Base-by-base conservation (phyloP, 2,888 invertebrate genomes). In the Pelosia muscerda region DNA sequence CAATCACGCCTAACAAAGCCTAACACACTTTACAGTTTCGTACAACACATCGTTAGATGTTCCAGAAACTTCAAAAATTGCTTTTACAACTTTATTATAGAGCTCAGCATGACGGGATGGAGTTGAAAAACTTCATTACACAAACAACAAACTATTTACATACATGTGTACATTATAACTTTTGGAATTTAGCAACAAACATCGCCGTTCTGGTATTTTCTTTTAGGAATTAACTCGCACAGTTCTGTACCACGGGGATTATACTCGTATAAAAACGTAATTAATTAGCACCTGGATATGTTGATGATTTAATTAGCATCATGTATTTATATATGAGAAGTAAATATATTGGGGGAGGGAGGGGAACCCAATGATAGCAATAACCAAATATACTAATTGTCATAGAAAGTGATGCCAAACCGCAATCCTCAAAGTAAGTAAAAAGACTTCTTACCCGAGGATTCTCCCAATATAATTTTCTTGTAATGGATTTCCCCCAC, bases 1-100 rank as follows among this genome's bases (percentile, higher is more conserved):
- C 49, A 42, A 42, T 11, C 2, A 15, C 38, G 38, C 15, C 38
- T 15, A 38, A 38, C 38, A 38, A 38, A 38, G 38, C n/a, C 49
- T 49, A 49, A 42, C 42, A 42, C 19, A n/a, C 49, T 49, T 19
- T 19, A n/a, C 6, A 49, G 8, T 49, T 38, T 38, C 38, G 38
- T 15, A 49, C 49, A 38, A 60, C 68, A 71, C 69, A 73, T 75
- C 71, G 65, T 74, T 74, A 68, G 58, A 42, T 56, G 66, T 68
- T 63, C 55, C 63, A 34, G 71, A 69, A 79, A 85, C 79, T 85
- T 81, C 77, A 79, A 84, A 83, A 84, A 84, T 83, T 81, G 78
- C 79, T 82, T 81, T 74, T 62, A n/a, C 49, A 49, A 49, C 49
- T 49, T 49, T 49, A 49, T 49, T 49, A 49, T n/a, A 49, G n/a